Conservation (phyloP, 2,113 vertebrate species). For the Strigops habroptila region DNA sequence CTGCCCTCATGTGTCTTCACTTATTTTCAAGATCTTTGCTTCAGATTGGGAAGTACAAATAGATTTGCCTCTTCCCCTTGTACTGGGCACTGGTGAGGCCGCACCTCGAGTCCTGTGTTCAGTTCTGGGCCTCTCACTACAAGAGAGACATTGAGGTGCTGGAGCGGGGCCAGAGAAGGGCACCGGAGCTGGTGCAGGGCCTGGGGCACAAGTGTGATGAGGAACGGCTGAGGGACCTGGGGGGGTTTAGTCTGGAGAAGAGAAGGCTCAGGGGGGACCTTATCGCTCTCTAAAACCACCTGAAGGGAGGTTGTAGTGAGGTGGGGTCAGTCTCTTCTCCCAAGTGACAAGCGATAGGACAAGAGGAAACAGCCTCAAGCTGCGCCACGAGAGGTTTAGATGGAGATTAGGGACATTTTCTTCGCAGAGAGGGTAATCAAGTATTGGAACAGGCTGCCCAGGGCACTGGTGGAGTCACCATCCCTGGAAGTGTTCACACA, state of each 20-base stretch:
- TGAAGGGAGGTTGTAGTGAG: not conserved
- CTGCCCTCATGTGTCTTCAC: not conserved
- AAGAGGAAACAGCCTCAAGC: not conserved
- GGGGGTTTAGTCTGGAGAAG: not conserved
- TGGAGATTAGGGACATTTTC: not conserved
- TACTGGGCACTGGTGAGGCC: not conserved
- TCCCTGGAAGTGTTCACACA: not conserved
- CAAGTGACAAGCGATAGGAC: too few relatives aligned
- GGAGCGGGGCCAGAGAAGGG: not conserved
- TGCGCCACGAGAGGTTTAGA: rapidly evolving
- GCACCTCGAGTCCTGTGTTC: not conserved
- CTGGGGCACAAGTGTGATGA: not conserved
- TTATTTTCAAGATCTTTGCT: not conserved
- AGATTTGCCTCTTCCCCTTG: not conserved
- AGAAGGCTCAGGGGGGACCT: not conserved
- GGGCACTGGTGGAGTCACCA: not conserved
- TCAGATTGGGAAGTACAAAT: not conserved
- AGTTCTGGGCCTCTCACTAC: not conserved
- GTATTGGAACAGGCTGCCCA: not conserved
- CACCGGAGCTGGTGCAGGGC: not conserved
- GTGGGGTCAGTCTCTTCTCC: not conserved
- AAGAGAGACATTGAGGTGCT: not conserved
- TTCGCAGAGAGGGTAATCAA: not conserved
- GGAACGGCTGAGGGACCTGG: not conserved
- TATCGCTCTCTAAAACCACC: not conserved